Base-by-base conservation (phyloP, 2,888 invertebrate genomes). In the Acleris cristana region DNA sequence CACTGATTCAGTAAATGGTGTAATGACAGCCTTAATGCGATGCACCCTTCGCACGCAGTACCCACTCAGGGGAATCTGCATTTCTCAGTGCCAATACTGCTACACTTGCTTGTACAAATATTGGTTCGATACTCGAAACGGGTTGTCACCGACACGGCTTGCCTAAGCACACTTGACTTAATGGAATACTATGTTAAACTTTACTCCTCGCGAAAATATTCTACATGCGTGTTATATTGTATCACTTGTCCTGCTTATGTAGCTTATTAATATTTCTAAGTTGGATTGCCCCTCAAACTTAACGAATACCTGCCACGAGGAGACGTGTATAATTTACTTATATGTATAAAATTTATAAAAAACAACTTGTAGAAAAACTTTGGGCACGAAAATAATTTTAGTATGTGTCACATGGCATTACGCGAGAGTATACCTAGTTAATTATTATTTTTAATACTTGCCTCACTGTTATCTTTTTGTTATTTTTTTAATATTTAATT, bases 51-150 rank as follows among this genome's bases (percentile, higher is more conserved):
- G 80, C 69, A 69, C 71, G 76, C 86, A 86, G 80, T 74, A 74
- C 74, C 73, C 72, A 74, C 73, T 74, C 72, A 71, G 74, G 76
- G 73, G 77, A 86, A 87, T 87, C 88, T 89, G 87, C 85, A 88
- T 87, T 81, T 81, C 79, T 78, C 74, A 72, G 78, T 81, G 78
- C 82, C 83, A 87, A 86, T 83, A 84, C 80, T 72, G 77, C 73
- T 84, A 85, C 84, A 88, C 86, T 87, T 76, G 81, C 80, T 75
- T 78, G 75, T 72, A 78, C 89, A 87, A 92, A 92, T 90, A 90
- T 92, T 92, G 84, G 83, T 84, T 71, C 72, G 76, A 74, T 82
- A 79, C 92, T 92, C 83, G 76, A 88, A 82, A 78, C 81, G 81
- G 84, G 85, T 83, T 90, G 90, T 91, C 87, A 84, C 73, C 77